Percentiles rank a stretch among this genome's conserved stretches.
Conservation (phyloP, 1,140 invertebrate species). For the Atopsyche davidsoni region DNA sequence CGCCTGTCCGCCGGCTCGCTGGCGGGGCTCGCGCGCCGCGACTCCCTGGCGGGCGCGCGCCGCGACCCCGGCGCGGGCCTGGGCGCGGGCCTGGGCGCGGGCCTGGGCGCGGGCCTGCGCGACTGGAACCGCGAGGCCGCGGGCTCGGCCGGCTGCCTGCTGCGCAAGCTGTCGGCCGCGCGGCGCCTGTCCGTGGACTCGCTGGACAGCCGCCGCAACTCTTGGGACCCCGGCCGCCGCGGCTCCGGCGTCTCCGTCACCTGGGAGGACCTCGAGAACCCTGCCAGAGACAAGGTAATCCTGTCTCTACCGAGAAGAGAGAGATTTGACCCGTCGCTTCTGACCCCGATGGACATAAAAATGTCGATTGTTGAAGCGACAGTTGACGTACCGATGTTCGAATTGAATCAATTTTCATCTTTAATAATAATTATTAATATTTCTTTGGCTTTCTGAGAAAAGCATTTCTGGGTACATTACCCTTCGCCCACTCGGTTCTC, state of each 20-base stretch:
- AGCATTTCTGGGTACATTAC: too few species aligned
- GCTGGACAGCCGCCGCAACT: slow-evolving; percentile 60
- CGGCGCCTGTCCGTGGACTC: slow-evolving; percentile 65
- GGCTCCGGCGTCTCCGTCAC: slow-evolving; percentile 49
- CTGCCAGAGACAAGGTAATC: slow-evolving; percentile 37
- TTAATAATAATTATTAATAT: too few species aligned
- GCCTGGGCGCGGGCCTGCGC: slow-evolving; percentile 35
- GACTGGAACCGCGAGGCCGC: slow-evolving; percentile 48
- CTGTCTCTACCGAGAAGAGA: too few species aligned
- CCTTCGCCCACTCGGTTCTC: too few species aligned
- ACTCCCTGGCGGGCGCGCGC: slow-evolving; percentile 38
- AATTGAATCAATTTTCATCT: too few species aligned
- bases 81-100: slow-evolving; percentile 32
- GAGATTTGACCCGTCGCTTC: too few species aligned
- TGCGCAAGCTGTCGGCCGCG: slow-evolving; percentile 49
- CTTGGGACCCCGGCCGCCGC: slow-evolving; percentile 60
- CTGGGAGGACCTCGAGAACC: slow-evolving; percentile 53
- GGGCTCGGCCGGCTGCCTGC: slow-evolving; percentile 39
- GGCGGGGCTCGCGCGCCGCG: slow-evolving; percentile 35
- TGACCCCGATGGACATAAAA: too few species aligned
- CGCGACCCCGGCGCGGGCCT: slow-evolving; percentile 32
- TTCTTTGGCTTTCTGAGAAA: too few species aligned
- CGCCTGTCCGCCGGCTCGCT: slow-evolving; percentile 45
- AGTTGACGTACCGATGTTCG: too few species aligned
- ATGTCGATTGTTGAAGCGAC: too few species aligned